These are phyloP conservation scores for Micoletzkya japonica DNA, from an alignment of 2,888 invertebrate species.

Conservation along the genomic window DNA sequence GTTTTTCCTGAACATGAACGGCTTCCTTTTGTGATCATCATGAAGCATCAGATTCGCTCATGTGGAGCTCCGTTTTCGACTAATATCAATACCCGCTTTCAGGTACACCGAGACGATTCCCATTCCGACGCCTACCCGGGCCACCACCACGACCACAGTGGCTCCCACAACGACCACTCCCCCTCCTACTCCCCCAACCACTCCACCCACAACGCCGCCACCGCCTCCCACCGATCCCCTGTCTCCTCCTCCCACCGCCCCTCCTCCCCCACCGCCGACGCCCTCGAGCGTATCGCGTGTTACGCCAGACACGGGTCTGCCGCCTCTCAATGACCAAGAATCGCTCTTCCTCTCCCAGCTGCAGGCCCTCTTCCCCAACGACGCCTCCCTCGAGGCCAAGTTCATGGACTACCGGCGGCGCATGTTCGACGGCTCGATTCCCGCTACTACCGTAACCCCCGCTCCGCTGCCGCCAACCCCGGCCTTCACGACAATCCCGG, in stretches of 20 bases:
- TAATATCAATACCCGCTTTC: no score
- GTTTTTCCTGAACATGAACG: no score
- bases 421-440: background rate
- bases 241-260: conserved; percentile 1
- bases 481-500: background rate
- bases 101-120: no score
- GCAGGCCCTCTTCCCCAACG: conserved; percentile 24
- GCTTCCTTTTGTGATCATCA: no score
- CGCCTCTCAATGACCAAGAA: conserved; percentile 21
- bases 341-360: conserved; percentile 18
- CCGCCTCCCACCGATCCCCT: background rate
- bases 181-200: background rate
- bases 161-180: conserved; percentile 1
- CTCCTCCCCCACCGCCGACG: conserved; percentile 3
- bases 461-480: background rate
- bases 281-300: no score
- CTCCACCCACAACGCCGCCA: background rate
- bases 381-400: conserved; percentile 19
- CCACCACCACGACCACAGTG: background rate
- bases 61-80: no score
- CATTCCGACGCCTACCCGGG: background rate
- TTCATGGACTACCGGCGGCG: conserved; percentile 19
- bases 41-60: no score
- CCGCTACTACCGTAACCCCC: background rate
- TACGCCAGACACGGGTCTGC: conserved; percentile 12